These are phyloP conservation scores for Ageneiosus marmoratus DNA, from an alignment of 2,113 vertebrate species.

Conservation along the genomic window DNA sequence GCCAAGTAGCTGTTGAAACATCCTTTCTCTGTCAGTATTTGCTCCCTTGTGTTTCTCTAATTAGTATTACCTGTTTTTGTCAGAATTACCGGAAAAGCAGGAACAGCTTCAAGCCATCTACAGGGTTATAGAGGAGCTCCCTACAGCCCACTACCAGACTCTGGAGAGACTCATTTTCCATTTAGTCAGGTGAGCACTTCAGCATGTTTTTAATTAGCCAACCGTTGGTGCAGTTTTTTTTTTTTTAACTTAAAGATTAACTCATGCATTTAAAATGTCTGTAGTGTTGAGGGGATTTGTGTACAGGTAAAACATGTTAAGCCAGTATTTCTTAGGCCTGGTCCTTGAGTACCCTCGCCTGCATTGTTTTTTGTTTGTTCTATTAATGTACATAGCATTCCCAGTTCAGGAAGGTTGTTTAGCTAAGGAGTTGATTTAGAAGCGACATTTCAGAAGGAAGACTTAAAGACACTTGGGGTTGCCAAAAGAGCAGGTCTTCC, in stretches of 20 bases:
- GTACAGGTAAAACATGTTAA: not conserved
- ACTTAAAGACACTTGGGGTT: not conserved
- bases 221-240: not conserved
- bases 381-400: not conserved
- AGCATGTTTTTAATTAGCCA: not conserved
- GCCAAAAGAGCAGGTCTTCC: too few relatives aligned
- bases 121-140: constrained; percentile 86
- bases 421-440: not conserved
- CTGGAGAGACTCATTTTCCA: constrained; percentile 94
- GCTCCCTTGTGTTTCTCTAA: not conserved
- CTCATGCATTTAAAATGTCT: not conserved
- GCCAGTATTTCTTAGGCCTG: not conserved
- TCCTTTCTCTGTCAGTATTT: not conserved
- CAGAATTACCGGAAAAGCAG: constrained; percentile 90
- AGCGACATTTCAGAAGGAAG: not conserved
- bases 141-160: constrained; percentile 81
- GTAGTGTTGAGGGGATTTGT: not conserved
- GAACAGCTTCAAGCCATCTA: constrained; percentile 91
- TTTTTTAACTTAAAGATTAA: not conserved
- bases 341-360: too few relatives aligned
- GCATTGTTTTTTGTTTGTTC: not conserved
- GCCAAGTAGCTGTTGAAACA: not conserved
- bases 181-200: constrained; percentile 81
- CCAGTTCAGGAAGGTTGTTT: not conserved
- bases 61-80: not conserved